phyloP scores from a whole-genome alignment of 1,140 invertebrate species.

The Heliconius melpomene region DNA sequence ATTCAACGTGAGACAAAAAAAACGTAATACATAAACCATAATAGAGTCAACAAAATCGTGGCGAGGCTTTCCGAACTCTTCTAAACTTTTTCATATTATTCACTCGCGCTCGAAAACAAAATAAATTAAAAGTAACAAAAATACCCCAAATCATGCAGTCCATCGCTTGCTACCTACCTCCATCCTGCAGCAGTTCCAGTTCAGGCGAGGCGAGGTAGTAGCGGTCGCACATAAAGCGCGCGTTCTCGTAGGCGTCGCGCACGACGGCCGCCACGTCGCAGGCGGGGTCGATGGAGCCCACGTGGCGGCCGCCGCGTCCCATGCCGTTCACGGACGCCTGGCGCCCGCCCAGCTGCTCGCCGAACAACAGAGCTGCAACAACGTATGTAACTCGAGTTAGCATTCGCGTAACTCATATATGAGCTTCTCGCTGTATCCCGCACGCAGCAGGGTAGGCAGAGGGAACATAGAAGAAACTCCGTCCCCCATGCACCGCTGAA shows the following conservation, averaged over 20 bases:
- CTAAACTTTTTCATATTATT: too few species aligned
- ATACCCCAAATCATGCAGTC: neutral
- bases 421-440: too few species aligned
- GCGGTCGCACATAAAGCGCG: slow-evolving; percentile 97
- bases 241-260: slow-evolving; percentile 97
- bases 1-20: too few species aligned
- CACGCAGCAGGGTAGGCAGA: too few species aligned
- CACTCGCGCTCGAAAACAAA: too few species aligned
- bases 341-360: slow-evolving; percentile 85
- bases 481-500: too few species aligned
- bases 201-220: slow-evolving; percentile 97
- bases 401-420: too few species aligned
- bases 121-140: neutral
- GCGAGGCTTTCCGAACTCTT: too few species aligned
- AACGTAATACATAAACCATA: too few species aligned
- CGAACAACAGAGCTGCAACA: slow-evolving; percentile 89
- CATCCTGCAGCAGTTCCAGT: slow-evolving; percentile 89
- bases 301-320: slow-evolving; percentile 88
- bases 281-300: slow-evolving; percentile 97
- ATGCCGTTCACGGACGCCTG: slow-evolving; percentile 79
- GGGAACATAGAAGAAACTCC: too few species aligned
- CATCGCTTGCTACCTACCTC: slow-evolving; percentile 82
- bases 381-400: too few species aligned
- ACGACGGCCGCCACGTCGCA: slow-evolving; percentile 94
- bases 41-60: too few species aligned